These are phyloP conservation scores for Euura saliciscinereae DNA, from an alignment of 1,140 invertebrate species.

Conservation along the genomic window DNA sequence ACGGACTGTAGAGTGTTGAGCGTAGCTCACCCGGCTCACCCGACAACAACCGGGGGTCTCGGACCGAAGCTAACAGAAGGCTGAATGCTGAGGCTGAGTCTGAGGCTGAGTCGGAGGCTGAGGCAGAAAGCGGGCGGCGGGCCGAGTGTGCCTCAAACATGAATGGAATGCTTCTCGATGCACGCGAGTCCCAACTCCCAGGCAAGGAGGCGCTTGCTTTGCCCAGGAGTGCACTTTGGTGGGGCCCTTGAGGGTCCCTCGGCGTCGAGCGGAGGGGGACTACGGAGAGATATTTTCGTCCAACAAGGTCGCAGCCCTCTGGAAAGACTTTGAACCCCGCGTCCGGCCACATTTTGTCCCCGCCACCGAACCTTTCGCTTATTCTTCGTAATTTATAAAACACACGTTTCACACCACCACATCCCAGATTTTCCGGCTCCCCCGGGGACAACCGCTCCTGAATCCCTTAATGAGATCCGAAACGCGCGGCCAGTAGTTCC, in stretches of 20 bases:
- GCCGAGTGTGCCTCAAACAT: slow-evolving; percentile 37
- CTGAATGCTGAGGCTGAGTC: neutral
- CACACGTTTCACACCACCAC: too few relatives aligned
- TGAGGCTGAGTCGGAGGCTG: neutral
- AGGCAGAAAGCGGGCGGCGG: slow-evolving; percentile 16
- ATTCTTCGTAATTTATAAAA: too few relatives aligned
- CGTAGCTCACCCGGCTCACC: neutral
- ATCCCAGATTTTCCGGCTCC: too few relatives aligned
- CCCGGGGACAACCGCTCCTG: too few relatives aligned
- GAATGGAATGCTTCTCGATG: slow-evolving; percentile 51
- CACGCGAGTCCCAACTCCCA: slow-evolving; percentile 36
- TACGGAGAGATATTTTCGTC: neutral
- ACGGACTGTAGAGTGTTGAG: neutral
- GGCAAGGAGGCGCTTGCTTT: slow-evolving; percentile 28
- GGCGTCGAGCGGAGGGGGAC: neutral
- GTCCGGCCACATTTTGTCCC: neutral
- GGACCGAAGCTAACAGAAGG: slow-evolving; percentile 22
- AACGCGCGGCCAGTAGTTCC: too few relatives aligned
- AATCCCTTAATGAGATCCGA: too few relatives aligned
- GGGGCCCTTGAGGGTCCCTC: slow-evolving; percentile 28
- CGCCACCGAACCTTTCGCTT: neutral
- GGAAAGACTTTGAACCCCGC: neutral
- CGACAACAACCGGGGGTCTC: slow-evolving; percentile 17
- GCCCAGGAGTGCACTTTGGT: slow-evolving; percentile 24
- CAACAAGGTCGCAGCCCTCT: neutral